phyloP scores from a whole-genome alignment of 2,888 invertebrate species.

The Keiferia lycopersicella region DNA sequence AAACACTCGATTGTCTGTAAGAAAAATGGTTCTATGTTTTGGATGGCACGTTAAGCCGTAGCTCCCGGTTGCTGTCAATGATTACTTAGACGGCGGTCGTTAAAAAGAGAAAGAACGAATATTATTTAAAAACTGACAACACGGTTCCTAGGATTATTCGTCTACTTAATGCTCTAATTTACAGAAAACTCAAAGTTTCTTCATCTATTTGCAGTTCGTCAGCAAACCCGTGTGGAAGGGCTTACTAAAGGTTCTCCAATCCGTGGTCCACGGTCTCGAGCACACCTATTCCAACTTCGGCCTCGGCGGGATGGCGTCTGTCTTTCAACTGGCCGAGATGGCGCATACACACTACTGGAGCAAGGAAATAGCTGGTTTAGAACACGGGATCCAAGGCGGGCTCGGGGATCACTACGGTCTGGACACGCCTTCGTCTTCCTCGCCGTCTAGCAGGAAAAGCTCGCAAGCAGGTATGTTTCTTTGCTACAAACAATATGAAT shows the following conservation, averaged over 20 bases:
- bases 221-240: conserved; percentile 97
- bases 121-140: too few relatives aligned
- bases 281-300: conserved; percentile 96
- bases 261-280: conserved; percentile 94
- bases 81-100: too few relatives aligned
- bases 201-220: conserved; percentile 89
- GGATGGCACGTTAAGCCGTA: too few relatives aligned
- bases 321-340: conserved; percentile 98
- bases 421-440: conserved; percentile 60
- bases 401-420: conserved; percentile 55
- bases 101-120: too few relatives aligned
- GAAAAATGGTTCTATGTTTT: too few relatives aligned
- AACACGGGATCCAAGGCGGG: conserved; percentile 78
- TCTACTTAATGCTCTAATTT: too few relatives aligned
- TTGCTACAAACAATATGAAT: not conserved
- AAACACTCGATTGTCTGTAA: too few relatives aligned
- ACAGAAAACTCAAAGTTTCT: too few relatives aligned
- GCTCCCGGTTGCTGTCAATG: too few relatives aligned
- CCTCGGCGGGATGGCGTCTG: conserved; percentile 98
- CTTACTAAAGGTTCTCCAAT: conserved; percentile 94
- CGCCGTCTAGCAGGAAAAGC: conserved; percentile 84
- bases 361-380: conserved; percentile 86
- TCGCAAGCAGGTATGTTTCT: conserved; percentile 64
- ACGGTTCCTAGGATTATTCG: too few relatives aligned
- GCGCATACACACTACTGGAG: conserved; percentile 99